Conservation (phyloP, 2,113 vertebrate genomes). For the Lepisosteus osseus region DNA sequence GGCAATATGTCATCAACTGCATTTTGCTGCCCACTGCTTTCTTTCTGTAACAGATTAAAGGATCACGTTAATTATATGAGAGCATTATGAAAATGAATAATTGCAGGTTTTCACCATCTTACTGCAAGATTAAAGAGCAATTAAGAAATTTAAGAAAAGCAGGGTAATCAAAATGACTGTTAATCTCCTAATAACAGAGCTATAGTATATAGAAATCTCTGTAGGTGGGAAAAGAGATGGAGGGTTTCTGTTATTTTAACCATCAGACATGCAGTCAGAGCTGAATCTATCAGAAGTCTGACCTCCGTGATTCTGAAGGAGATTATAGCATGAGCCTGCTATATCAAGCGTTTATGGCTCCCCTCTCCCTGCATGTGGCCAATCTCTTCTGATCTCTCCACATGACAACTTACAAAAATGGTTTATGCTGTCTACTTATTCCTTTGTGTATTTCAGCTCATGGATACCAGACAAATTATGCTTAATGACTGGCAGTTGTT, state of each 20-base stretch:
- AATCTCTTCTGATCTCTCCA: conserved; percentile 52
- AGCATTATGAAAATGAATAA: too few relatives aligned
- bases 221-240: not conserved
- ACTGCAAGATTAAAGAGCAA: not conserved
- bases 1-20: too few relatives aligned
- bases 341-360: conserved; percentile 33
- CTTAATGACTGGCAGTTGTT: conserved; percentile 59
- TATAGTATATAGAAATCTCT: not conserved
- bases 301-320: conserved; percentile 62
- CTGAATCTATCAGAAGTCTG: conserved; percentile 48
- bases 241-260: conserved; percentile 49
- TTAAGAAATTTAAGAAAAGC: not conserved
- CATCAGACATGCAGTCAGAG: conserved; percentile 44
- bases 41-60: not conserved
- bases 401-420: conserved; percentile 62
- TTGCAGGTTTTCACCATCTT: too few relatives aligned
- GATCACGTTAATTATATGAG: too few relatives aligned
- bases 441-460: conserved; percentile 55
- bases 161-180: not conserved
- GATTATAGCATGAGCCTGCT: conserved; percentile 54
- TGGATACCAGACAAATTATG: conserved; percentile 62
- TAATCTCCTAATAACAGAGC: not conserved
- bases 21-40: not conserved
- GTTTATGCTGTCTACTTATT: conserved; percentile 61
- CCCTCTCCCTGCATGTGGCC: conserved; percentile 50